phyloP scores from a whole-genome alignment of 2,113 vertebrate species.

The Elanus axillaris region DNA sequence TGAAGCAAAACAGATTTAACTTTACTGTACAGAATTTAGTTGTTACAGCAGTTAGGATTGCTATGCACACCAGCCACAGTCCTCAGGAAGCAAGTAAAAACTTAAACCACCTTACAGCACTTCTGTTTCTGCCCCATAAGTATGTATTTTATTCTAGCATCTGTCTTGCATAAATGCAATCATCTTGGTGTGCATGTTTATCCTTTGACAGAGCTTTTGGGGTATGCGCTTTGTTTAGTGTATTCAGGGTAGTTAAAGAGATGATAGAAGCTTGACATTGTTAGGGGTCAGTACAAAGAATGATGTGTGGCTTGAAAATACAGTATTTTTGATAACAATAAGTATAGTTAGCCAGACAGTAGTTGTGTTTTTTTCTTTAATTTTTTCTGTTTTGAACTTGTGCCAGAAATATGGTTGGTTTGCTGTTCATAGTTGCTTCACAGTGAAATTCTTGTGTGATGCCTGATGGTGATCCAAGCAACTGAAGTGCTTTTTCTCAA shows the following conservation, averaged over 20 bases:
- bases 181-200: background rate
- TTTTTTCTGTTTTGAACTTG: background rate
- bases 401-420: background rate
- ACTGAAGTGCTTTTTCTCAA: background rate
- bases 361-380: background rate
- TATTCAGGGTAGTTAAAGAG: background rate
- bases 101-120: background rate
- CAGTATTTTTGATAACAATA: background rate
- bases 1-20: constrained; percentile 33
- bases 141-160: background rate
- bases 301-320: background rate
- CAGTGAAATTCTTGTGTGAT: background rate
- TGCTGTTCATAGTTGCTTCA: background rate
- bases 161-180: background rate
- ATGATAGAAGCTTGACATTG: background rate
- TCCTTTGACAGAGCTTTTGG: background rate
- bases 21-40: background rate
- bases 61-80: background rate
- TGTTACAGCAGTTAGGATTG: constrained; percentile 26
- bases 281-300: background rate
- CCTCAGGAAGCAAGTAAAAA: background rate
- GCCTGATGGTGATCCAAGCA: accelerated
- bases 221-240: background rate
- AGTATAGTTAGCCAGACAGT: background rate
- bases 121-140: background rate